Evolutionary conservation across 2,113 vertebrate genomes (phyloP).

Genomic region (Callionymus lyra): DNA sequence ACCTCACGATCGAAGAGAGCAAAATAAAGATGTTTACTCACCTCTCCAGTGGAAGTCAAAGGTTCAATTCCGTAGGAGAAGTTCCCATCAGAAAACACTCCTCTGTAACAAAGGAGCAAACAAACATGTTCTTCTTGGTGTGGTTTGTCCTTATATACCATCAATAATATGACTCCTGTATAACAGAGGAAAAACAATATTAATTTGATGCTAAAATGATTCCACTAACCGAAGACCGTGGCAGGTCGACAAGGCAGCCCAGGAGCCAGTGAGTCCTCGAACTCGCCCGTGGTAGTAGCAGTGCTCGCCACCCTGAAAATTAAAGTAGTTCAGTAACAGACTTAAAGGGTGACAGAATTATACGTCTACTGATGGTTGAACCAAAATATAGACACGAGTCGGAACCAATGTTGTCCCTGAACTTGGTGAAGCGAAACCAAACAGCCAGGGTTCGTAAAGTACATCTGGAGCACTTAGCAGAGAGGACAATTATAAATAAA

Average conservation of each 20-base stretch:
- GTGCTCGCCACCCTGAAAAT: constrained; percentile 82
- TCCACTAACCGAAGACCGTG: constrained; percentile 58
- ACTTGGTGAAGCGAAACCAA: too few species aligned
- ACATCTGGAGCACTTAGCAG: constrained; percentile 40
- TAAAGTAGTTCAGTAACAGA: neutral
- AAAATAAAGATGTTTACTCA: constrained; percentile 25
- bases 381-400: too few species aligned
- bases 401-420: too few species aligned
- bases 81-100: constrained; percentile 85
- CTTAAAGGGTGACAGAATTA: too few species aligned
- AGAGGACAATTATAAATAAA: constrained; percentile 48
- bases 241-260: constrained; percentile 81
- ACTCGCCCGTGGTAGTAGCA: constrained; percentile 91
- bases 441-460: too few species aligned
- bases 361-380: too few species aligned
- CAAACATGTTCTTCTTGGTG: too few species aligned
- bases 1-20: too few species aligned
- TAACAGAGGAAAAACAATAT: neutral
- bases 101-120: constrained; percentile 54
- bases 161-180: neutral
- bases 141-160: neutral
- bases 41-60: constrained; percentile 36
- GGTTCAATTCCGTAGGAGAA: constrained; percentile 82
- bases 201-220: neutral
- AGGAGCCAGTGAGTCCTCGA: constrained; percentile 72